phyloP scores from a whole-genome alignment of 2,797 vertebrate species.

The Somateria mollissima region DNA sequence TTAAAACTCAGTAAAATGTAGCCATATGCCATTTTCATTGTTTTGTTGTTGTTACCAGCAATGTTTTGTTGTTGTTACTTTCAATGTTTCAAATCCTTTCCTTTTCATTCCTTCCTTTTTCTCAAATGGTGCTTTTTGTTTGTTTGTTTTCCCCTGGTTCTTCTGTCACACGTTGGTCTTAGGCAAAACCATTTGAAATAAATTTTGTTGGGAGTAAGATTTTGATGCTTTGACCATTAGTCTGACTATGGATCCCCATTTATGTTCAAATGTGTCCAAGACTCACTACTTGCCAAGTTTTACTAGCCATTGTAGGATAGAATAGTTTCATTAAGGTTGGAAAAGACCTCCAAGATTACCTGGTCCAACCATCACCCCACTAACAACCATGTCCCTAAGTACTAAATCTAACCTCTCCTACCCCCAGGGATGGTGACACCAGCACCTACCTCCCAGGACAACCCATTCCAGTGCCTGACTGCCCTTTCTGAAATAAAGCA shows the following conservation, averaged over 20 bases:
- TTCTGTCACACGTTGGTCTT: background rate
- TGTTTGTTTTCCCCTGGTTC: background rate
- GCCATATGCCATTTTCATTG: background rate
- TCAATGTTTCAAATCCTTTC: background rate
- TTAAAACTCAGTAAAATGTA: background rate
- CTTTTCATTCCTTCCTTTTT: background rate
- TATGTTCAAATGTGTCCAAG: background rate
- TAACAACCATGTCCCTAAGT: no score
- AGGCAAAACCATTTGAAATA: background rate
- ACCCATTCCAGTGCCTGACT: no score
- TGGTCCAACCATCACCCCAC: no score
- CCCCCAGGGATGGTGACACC: no score
- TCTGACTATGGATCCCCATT: background rate
- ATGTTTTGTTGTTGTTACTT: background rate
- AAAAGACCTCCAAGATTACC: no score
- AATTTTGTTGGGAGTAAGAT: background rate
- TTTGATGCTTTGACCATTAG: background rate
- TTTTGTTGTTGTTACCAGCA: background rate
- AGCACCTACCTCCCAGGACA: no score
- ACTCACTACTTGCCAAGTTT: background rate
- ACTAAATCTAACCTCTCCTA: no score
- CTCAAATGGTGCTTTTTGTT: background rate
- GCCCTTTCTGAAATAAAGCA: no score
- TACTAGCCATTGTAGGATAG: background rate
- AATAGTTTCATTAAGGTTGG: no score